Conservation (phyloP, 2,113 vertebrate genomes). For the Eretmodus cyanostictus region DNA sequence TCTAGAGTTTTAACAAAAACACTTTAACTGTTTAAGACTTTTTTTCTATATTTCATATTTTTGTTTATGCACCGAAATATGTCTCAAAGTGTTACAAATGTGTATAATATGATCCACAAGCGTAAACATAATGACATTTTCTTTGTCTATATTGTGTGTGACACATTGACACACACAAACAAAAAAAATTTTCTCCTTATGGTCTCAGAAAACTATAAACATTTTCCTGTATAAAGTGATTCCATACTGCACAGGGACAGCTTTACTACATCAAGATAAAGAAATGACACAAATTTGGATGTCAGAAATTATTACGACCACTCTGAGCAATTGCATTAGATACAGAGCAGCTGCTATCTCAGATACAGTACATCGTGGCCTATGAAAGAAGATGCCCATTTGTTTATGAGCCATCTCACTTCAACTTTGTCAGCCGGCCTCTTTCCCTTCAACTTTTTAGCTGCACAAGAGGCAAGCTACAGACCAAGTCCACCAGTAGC, state of each 20-base stretch:
- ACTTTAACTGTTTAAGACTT: neutral
- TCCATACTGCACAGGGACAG: neutral
- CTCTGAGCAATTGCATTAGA: neutral
- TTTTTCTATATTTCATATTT: neutral
- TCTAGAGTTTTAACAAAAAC: neutral
- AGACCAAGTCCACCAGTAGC: neutral
- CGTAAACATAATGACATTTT: neutral
- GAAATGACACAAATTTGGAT: neutral
- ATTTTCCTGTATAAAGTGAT: neutral
- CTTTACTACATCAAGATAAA: neutral
- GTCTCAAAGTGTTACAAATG: neutral
- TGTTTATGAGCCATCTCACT: neutral
- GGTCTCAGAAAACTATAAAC: neutral
- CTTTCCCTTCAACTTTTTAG: neutral
- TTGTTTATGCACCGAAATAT: neutral
- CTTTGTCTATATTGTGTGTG: neutral
- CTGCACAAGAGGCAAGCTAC: neutral
- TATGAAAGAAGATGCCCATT: neutral
- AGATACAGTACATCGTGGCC: neutral
- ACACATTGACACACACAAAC: neutral
- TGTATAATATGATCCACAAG: neutral
- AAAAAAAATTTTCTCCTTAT: accelerated
- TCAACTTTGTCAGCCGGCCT: neutral
- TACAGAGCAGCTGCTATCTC: neutral
- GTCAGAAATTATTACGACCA: neutral